phyloP scores from a whole-genome alignment of 2,888 invertebrate genomes.

The Leptogaster cylindrica region DNA sequence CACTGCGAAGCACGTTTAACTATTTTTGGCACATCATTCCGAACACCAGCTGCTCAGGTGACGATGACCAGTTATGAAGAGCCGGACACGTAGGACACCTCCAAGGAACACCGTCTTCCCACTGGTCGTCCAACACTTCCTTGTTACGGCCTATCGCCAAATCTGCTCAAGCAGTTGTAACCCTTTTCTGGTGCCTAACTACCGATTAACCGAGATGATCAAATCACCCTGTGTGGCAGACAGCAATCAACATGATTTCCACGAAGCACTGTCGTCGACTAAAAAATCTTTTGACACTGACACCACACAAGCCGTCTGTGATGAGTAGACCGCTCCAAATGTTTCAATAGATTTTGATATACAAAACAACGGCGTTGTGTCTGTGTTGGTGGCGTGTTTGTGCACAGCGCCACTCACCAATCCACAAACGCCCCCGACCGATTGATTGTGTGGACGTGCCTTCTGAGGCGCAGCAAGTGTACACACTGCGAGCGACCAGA shows the following conservation, averaged over 20 bases:
- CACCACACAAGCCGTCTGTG: slow-evolving; percentile 50
- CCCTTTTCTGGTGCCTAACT: slow-evolving; percentile 42
- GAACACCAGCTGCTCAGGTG: neutral
- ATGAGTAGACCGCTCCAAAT: slow-evolving; percentile 35
- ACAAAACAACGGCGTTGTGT: slow-evolving; percentile 20
- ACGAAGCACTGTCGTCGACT: slow-evolving; percentile 61
- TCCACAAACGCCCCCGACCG: slow-evolving; percentile 7
- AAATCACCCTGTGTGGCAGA: slow-evolving; percentile 46
- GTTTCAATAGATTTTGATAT: slow-evolving; percentile 36
- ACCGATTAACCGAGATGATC: slow-evolving; percentile 42
- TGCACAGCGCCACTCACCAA: neutral
- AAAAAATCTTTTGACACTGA: slow-evolving; percentile 59
- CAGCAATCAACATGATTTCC: slow-evolving; percentile 56
- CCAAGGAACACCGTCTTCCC: too few relatives aligned
- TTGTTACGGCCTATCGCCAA: too few relatives aligned
- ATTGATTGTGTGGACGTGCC: neutral
- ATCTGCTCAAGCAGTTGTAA: too few relatives aligned
- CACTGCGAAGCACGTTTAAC: neutral
- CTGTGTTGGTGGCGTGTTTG: too few relatives aligned
- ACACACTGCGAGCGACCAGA: neutral
- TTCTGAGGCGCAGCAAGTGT: neutral
- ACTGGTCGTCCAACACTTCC: neutral
- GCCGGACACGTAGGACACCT: too few relatives aligned
- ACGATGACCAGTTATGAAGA: too few relatives aligned
- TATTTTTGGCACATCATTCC: slow-evolving; percentile 5